Conservation (phyloP, 2,797 vertebrate genomes). For the Amblyraja radiata region DNA sequence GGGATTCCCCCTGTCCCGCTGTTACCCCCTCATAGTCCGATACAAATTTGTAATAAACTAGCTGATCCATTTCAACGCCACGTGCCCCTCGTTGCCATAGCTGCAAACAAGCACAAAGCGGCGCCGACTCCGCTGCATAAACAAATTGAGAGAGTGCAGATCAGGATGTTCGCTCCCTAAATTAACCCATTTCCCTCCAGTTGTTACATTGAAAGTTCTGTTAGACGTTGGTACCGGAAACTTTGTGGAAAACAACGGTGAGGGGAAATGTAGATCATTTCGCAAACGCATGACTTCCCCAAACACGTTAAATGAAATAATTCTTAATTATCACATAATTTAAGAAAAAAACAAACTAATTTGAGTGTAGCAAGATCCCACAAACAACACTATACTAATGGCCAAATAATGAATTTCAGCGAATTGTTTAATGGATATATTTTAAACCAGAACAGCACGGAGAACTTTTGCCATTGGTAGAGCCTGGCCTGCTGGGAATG, state of each 20-base stretch:
- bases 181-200: neutral
- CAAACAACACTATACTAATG: neutral
- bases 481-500: too few species aligned
- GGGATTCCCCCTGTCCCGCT: neutral
- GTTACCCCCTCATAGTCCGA: neutral
- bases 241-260: neutral
- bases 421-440: neutral
- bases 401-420: neutral
- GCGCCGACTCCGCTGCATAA: neutral
- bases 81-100: neutral
- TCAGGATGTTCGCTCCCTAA: too few species aligned
- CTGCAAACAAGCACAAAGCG: neutral
- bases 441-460: neutral
- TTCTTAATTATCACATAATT: neutral
- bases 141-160: neutral
- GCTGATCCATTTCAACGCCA: slow-evolving; percentile 18
- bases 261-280: neutral
- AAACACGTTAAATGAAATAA: neutral
- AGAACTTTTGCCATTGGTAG: too few species aligned
- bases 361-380: neutral
- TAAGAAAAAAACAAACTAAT: neutral
- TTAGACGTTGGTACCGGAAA: neutral
- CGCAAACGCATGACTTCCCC: neutral
- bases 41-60: slow-evolving; percentile 1
- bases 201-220: neutral